phyloP scores from a whole-genome alignment of 2,113 vertebrate species.

The Sorex araneus region DNA sequence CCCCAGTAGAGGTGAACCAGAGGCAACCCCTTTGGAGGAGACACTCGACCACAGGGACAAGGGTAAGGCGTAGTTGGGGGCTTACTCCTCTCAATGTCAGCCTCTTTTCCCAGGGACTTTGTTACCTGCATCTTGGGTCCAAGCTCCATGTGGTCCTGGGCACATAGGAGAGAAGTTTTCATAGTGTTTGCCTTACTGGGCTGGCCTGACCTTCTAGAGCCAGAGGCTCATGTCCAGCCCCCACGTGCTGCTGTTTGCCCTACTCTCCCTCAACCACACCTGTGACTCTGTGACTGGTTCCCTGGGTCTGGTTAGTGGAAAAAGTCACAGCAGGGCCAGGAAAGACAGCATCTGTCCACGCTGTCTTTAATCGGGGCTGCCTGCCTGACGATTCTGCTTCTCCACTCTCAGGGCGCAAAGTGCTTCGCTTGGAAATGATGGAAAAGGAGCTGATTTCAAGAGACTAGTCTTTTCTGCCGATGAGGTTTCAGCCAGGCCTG shows the following conservation, averaged over 20 bases:
- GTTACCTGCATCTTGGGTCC: not conserved
- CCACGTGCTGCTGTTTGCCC: not conserved
- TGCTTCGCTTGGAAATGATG: too few species aligned
- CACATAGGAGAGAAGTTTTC: not conserved
- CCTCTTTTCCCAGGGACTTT: not conserved
- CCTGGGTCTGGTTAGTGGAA: too few species aligned
- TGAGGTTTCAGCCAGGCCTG: not conserved
- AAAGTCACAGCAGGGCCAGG: too few species aligned
- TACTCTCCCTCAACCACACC: too few species aligned
- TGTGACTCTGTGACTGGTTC: too few species aligned
- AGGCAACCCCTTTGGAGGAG: not conserved
- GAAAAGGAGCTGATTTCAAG: not conserved
- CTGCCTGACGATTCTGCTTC: not conserved
- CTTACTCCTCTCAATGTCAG: not conserved
- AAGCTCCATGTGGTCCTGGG: not conserved
- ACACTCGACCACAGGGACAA: not conserved
- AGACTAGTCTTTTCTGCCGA: not conserved
- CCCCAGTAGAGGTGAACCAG: not conserved
- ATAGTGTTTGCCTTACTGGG: not conserved
- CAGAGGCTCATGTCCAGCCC: not conserved
- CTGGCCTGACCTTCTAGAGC: not conserved
- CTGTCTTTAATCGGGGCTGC: too few species aligned
- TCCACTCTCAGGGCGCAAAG: not conserved
- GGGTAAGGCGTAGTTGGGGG: too few species aligned
- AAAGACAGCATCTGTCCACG: too few species aligned